Conservation (phyloP, 2,888 invertebrate genomes). For the Pycnomerus fuliginosus region DNA sequence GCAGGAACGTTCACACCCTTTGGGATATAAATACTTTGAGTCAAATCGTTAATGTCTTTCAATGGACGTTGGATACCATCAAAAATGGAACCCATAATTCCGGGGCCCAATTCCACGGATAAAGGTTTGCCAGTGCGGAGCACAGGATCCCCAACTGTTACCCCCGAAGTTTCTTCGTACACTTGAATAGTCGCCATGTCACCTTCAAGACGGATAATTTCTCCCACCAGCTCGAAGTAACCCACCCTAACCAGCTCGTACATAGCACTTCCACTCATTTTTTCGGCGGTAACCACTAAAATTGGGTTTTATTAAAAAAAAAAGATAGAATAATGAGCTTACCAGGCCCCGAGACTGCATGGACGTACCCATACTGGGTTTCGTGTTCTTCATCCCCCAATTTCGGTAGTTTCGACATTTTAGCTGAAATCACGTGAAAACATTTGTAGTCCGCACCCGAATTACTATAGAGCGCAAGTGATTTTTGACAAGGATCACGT, state of each 20-base stretch:
- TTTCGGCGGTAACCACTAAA: constrained; percentile 97
- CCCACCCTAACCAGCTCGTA: constrained; percentile 99
- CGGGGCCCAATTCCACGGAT: constrained; percentile 98
- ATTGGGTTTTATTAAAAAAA: constrained; percentile 12
- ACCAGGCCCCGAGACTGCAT: constrained; percentile 98
- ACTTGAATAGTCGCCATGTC: constrained; percentile 99
- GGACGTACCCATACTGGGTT: constrained; percentile 89
- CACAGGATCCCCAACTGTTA: constrained; percentile 99
- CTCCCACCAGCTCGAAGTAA: constrained; percentile 96
- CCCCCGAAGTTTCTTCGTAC: constrained; percentile 95
- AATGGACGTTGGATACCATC: constrained; percentile 99
- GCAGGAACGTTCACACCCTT: constrained; percentile 97
- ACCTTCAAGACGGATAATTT: constrained; percentile 99
- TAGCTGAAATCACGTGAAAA: constrained; percentile 38
- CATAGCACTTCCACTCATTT: constrained; percentile 99
- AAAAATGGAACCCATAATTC: constrained; percentile 99
- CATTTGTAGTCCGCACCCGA: constrained; percentile 8
- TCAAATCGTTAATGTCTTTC: constrained; percentile 92
- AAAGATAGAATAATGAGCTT: constrained; percentile 42
- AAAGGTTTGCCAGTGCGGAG: constrained; percentile 97
- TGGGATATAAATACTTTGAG: constrained; percentile 98
- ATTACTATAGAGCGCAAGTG: constrained; percentile 10
- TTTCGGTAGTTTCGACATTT: constrained; percentile 70
- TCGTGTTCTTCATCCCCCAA: constrained; percentile 85
- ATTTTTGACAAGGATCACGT: neutral